A percentile compares a stretch with the other conserved stretches of the same genome.
These are phyloP conservation scores for Cepaea hortensis DNA, from an alignment of 2,888 invertebrate species.

Conservation along the genomic window DNA sequence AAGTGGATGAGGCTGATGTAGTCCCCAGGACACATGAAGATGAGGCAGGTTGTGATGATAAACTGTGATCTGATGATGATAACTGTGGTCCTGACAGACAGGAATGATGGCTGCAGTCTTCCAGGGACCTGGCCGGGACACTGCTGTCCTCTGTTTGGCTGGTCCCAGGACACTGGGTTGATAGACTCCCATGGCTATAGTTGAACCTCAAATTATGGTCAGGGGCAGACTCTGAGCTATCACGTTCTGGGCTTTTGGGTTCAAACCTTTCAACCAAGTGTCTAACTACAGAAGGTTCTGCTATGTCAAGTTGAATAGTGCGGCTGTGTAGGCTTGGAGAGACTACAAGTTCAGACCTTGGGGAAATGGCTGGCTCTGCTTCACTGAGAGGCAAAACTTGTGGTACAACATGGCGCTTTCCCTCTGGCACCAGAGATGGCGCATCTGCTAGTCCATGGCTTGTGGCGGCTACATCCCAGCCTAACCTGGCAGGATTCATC, in stretches of 20 bases:
- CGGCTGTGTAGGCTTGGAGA: background rate
- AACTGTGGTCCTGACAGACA: background rate
- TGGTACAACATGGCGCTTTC: background rate
- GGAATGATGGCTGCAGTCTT: background rate
- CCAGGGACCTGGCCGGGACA: too few species aligned
- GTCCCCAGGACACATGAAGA: background rate
- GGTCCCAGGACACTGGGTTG: background rate
- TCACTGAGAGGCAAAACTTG: background rate
- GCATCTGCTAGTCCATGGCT: background rate
- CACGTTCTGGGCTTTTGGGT: slow-evolving; percentile 36
- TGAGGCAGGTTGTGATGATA: background rate
- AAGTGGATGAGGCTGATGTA: background rate
- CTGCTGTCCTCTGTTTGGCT: background rate
- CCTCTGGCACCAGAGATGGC: background rate
- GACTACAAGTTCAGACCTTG: background rate
- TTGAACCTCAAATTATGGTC: background rate
- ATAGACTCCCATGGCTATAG: background rate
- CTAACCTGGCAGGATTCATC: background rate
- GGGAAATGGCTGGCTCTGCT: background rate
- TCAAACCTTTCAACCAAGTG: slow-evolving; percentile 64
- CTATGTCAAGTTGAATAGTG: slow-evolving; percentile 6
- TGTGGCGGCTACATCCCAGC: background rate
- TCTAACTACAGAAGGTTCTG: slow-evolving; percentile 54
- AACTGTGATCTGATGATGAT: background rate
- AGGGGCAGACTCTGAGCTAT: slow-evolving; percentile 8